phyloP scores from a whole-genome alignment of 2,797 vertebrate genomes.

The Steatocranus sp. region DNA sequence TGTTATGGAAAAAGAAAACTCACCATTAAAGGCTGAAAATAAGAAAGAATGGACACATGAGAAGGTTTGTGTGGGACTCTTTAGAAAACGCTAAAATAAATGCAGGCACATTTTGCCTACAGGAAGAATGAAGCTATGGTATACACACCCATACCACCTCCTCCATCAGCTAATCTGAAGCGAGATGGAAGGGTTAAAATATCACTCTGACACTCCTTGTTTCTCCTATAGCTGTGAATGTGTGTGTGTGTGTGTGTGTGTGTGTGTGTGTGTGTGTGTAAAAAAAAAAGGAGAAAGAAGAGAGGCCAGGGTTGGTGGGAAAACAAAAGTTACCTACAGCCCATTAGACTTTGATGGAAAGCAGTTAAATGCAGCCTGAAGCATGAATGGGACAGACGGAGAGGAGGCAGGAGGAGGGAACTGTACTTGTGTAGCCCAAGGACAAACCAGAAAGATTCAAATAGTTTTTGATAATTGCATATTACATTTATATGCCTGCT shows the following conservation, averaged over 20 bases:
- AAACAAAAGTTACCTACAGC: constrained; percentile 73
- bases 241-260: not conserved
- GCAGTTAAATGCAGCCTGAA: constrained; percentile 67
- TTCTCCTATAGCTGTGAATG: not conserved
- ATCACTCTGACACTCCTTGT: constrained; percentile 58
- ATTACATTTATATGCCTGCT: not conserved
- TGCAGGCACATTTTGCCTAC: not conserved
- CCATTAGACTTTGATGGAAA: constrained; percentile 71
- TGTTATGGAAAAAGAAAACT: not conserved
- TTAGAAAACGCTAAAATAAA: not conserved
- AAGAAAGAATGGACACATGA: not conserved
- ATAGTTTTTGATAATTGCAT: not conserved
- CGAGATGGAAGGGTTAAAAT: constrained; percentile 60
- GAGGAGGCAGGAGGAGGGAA: not conserved
- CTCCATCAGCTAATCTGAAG: constrained; percentile 46
- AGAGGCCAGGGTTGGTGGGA: constrained; percentile 30
- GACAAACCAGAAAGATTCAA: not conserved
- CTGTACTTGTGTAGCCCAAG: not conserved
- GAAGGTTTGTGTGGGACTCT: not conserved
- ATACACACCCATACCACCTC: constrained; percentile 4
- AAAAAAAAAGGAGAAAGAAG: not conserved
- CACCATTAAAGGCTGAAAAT: not conserved
- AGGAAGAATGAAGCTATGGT: constrained; percentile 9
- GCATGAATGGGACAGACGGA: constrained; percentile 54
- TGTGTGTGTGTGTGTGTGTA: not conserved